These are phyloP conservation scores for Melinopterus prodromus DNA, from an alignment of 2,888 invertebrate species.

Conservation along the genomic window DNA sequence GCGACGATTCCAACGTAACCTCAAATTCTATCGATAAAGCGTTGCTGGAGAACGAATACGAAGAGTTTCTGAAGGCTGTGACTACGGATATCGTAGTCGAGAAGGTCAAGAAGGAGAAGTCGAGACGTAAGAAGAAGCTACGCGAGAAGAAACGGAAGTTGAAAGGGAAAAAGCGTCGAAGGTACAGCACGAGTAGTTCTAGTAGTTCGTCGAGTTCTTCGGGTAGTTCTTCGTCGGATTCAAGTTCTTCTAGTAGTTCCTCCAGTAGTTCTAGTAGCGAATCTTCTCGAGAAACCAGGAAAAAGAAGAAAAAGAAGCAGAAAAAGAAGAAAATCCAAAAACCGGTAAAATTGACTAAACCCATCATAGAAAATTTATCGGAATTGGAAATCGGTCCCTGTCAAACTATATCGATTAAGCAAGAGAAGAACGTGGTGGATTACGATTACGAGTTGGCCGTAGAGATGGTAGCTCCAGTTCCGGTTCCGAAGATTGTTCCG, in stretches of 20 bases:
- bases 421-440: background rate
- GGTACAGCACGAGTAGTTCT: slow-evolving; percentile 39
- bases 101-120: slow-evolving; percentile 34
- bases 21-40: slow-evolving; percentile 16
- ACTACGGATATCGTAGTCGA: slow-evolving; percentile 51
- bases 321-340: slow-evolving; percentile 26
- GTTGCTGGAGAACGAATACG: slow-evolving; percentile 62
- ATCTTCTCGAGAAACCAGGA: slow-evolving; percentile 19
- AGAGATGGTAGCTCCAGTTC: background rate
- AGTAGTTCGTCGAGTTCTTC: slow-evolving; percentile 40
- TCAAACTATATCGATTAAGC: slow-evolving; percentile 16
- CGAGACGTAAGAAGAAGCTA: slow-evolving; percentile 27
- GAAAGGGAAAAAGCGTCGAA: slow-evolving; percentile 28
- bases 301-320: slow-evolving; percentile 22
- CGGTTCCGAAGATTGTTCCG: background rate
- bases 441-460: background rate
- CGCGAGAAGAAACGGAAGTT: slow-evolving; percentile 28
- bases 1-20: slow-evolving; percentile 19
- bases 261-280: slow-evolving; percentile 40
- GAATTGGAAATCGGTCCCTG: slow-evolving; percentile 33
- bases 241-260: slow-evolving; percentile 40
- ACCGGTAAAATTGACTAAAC: slow-evolving; percentile 7
- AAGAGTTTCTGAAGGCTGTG: slow-evolving; percentile 68
- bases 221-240: slow-evolving; percentile 42
- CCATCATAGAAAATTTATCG: slow-evolving; percentile 28